These are phyloP conservation scores for Lycia hirtaria DNA, from an alignment of 2,888 invertebrate genomes.

Conservation along the genomic window DNA sequence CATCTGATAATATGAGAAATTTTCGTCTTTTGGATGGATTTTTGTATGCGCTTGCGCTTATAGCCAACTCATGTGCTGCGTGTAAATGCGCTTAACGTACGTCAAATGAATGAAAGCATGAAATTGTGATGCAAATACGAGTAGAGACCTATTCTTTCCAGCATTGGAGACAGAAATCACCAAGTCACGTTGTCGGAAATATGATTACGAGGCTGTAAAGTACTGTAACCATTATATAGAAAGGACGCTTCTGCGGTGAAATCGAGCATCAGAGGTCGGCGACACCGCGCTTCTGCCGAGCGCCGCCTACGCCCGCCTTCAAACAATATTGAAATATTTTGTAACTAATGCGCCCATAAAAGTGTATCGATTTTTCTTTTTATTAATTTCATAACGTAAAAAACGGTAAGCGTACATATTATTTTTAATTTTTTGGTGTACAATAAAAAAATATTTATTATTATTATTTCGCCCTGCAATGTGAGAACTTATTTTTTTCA, in stretches of 20 bases:
- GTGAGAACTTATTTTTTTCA: no score
- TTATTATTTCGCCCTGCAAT: no score
- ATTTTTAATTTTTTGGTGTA: neutral
- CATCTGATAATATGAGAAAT: no score
- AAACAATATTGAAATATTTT: constrained; percentile 44
- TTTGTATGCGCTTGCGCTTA: no score
- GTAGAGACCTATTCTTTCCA: neutral
- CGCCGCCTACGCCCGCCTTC: constrained; percentile 45
- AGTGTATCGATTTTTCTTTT: constrained; percentile 9
- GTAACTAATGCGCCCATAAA: constrained; percentile 17
- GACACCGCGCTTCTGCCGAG: constrained; percentile 46
- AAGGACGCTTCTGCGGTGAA: constrained; percentile 45
- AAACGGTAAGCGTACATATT: no score
- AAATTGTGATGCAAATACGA: neutral
- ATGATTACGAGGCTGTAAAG: constrained; percentile 50
- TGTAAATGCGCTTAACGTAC: neutral
- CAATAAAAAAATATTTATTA: neutral
- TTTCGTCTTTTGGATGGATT: no score
- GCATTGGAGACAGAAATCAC: neutral
- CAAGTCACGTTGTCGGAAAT: constrained; percentile 46
- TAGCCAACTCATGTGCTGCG: neutral
- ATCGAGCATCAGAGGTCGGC: constrained; percentile 57
- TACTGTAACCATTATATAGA: constrained; percentile 50
- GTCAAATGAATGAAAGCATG: neutral
- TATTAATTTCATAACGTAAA: neutral